Evolutionary conservation across 1,140 invertebrate species (phyloP), one percentile per base, ranked within the genome.

Genomic region (Neodiprion fabricii): DNA sequence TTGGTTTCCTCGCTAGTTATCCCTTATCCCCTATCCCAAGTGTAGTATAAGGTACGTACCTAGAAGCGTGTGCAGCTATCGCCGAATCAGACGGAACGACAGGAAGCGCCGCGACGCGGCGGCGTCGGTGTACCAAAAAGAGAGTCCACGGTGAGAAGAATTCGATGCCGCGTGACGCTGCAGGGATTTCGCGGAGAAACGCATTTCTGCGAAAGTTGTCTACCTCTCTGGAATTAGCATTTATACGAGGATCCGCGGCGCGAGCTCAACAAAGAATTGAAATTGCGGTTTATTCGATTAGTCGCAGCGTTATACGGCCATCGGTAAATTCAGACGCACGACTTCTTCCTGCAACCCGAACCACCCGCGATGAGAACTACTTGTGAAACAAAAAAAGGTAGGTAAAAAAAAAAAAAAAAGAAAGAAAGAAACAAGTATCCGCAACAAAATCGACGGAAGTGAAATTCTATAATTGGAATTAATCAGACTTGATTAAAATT

Each of bases 241-340:
- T 61, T 61, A 61, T 61, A 61, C 53, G 53, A 61, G 53, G 53
- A 61, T 61, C n/a, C 53, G 53, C 53, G 11, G 28, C 11, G n/a
- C 8, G 53, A 61, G 4, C 4, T 40, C 28, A 5, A 40, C 28
- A 40, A 61, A 61, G 53, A 61, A 61, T 61, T 7, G 53, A 61
- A 9, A 61, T 61, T 61, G 53, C 53, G n/a, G 11, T 61, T 61
- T 61, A 61, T 61, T 61, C 53, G 53, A 61, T 61, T 61, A 61
- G 53, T 14, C 53, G 53, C 8, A 14, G 5, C 28, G 28, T 4
- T 61, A 7, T 0, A 9, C 53, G 4, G 53, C 28, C 28, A 40
- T 14, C 9, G 53, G 9, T 14, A 61, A 5, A 4, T 61, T 12
- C 11, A 40, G 28, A 40, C 28, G 28, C 28, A 40, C 28, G 17